These are phyloP conservation scores for Takifugu flavidus DNA, from an alignment of 2,113 vertebrate genomes.

Conservation along the genomic window DNA sequence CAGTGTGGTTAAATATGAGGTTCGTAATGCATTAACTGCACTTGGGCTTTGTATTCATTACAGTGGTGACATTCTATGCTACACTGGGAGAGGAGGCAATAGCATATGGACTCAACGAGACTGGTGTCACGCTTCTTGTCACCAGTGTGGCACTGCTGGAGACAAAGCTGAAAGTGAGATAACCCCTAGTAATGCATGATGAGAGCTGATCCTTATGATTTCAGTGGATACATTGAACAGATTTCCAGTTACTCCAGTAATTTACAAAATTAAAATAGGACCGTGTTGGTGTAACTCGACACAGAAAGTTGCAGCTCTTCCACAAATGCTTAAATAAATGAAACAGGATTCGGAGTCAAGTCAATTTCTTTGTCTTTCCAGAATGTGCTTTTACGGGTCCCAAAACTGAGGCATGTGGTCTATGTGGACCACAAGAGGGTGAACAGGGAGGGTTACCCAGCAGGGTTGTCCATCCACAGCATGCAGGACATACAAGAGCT, in stretches of 20 bases:
- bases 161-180: conserved; percentile 88
- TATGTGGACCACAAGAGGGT: conserved; percentile 86
- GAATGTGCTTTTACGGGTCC: conserved; percentile 78
- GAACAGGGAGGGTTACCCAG: conserved; percentile 81
- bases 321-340: too few relatives aligned
- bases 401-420: conserved; percentile 86
- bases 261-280: too few relatives aligned
- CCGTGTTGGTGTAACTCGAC: too few relatives aligned
- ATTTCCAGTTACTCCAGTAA: too few relatives aligned
- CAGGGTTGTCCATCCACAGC: conserved; percentile 82
- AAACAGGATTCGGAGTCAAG: too few relatives aligned
- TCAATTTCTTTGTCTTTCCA: conserved; percentile 50
- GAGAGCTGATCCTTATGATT: neutral
- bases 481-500: conserved; percentile 86
- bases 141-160: conserved; percentile 91
- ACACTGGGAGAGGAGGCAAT: conserved; percentile 94
- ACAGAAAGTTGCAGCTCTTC: too few relatives aligned
- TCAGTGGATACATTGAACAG: neutral
- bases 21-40: neutral
- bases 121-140: conserved; percentile 85
- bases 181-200: neutral
- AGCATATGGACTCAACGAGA: conserved; percentile 89
- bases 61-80: conserved; percentile 95
- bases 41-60: neutral
- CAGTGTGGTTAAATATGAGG: neutral